Evolutionary conservation across 2,888 invertebrate genomes (phyloP), one percentile per base, ranked within the genome.

Genomic region (Caenorhabditis macrosperma): DNA sequence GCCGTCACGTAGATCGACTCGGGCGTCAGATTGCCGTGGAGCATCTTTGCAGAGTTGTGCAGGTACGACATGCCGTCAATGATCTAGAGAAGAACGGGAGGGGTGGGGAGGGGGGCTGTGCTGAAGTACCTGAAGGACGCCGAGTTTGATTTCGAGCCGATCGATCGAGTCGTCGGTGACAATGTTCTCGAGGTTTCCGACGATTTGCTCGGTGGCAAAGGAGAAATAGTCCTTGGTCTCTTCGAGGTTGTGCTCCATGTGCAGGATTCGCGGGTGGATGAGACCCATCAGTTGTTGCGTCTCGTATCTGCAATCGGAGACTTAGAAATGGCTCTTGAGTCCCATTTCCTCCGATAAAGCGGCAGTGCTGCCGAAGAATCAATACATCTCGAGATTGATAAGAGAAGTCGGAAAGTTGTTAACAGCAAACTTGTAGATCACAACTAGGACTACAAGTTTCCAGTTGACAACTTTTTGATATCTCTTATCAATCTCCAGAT

Each of bases 21-120:
- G 1, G 97, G 97, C 91, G 95, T 96, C 52, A 98, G 94, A 92
- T 98, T 98, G 89, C 96, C 94, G 91, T 98, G 98, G 83, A 97
- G 93, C 89, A 95, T 94, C 91, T 94, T 94, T 85, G 94, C 94
- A 41, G 94, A 94, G 92, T 95, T 94, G 92, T 98, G 97, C 82
- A 98, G 93, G 92, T 95, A 97, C 82, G 95, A 94, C 82, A 98
- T 93, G 7, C 96, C 97, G 91, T 98, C 97, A 68, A 95, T 95
- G 87, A 97, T 71, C 85, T 89, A 71, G 22, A 79, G n/a, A n/a
- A 38, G 24, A 59, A 22, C n/a, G n/a, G n/a, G 10, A 20, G 9
- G 9, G 12, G 2, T 50, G 12, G 9, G 2, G 2, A 17, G 20
- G 4, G 10, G 3, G 2, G 4, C 22, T 50, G 10, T 22, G 5